These are phyloP conservation scores for Panurus biarmicus DNA, from an alignment of 2,113 vertebrate genomes.

Conservation along the genomic window DNA sequence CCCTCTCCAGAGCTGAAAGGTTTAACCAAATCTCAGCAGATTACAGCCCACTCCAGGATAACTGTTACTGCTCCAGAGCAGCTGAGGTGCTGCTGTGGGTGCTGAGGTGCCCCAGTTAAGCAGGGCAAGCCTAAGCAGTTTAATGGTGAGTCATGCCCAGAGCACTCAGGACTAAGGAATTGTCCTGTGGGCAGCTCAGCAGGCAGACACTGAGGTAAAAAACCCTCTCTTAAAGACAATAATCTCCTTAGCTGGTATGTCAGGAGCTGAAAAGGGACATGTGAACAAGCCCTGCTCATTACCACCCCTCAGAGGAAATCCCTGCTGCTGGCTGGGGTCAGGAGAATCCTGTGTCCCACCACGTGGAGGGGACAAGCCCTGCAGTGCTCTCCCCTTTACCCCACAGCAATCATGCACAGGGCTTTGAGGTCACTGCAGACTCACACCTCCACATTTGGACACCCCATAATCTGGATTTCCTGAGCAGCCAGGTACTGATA, in stretches of 20 bases:
- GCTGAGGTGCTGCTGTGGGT: neutral
- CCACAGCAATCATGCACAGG: neutral
- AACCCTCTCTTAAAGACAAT: neutral
- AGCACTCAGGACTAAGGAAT: neutral
- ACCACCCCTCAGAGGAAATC: neutral
- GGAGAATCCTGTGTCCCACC: neutral
- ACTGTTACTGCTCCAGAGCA: neutral
- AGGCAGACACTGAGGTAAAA: neutral
- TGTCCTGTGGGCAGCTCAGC: neutral
- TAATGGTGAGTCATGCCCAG: neutral
- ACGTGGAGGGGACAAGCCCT: neutral
- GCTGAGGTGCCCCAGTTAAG: neutral
- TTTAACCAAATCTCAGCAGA: neutral
- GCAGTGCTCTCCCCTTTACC: neutral
- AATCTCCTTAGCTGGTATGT: neutral
- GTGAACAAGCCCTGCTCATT: neutral
- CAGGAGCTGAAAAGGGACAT: neutral
- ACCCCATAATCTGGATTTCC: neutral
- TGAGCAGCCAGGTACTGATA: neutral
- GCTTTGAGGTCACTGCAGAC: neutral
- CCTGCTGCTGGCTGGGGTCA: neutral
- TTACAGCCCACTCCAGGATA: neutral
- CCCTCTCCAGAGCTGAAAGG: neutral
- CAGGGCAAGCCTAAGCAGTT: neutral
- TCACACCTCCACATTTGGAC: neutral